Evolutionary conservation across 2,113 vertebrate genomes (phyloP), one percentile per base, ranked within the genome.

Genomic region (Oncorhynchus masou): DNA sequence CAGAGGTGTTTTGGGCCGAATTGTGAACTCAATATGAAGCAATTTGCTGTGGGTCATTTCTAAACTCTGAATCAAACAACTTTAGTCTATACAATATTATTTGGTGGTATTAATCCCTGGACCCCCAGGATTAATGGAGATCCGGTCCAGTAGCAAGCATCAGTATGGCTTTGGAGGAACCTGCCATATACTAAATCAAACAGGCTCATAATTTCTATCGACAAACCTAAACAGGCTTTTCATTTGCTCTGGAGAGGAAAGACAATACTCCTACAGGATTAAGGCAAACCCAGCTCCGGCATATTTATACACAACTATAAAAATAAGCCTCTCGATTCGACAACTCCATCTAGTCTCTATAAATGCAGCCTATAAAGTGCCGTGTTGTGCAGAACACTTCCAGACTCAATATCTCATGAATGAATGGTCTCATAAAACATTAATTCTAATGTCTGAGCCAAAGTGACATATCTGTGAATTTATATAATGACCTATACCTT

Each of bases 151-250:
- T 69, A n/a, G 16, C 34, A 77, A 68, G 72, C 77, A 76, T 65
- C n/a, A 72, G 62, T 62, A 3, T 68, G 57, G 66, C 31, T 31
- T 49, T 81, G 70, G 76, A 83, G 71, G 70, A 70, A 82, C 84
- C 68, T 86, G 81, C 75, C 83, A 80, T 22, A 20, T 75, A 77
- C 75, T 91, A 89, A 91, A 90, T 91, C 90, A 88, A 84, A 81
- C 20, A 15, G 84, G 74, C 81, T 87, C 82, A 78, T 22, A 7
- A 70, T 66, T 74, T 84, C 81, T 81, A 59, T 62, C 75, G 76
- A 60, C 71, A 49, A 72, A 79, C 34, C 16, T 69, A n/a, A 71
- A 76, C 67, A 74, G 79, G 74, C 8, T 5, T 77, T 87, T 83
- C 71, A 86, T 78, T 75, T 80, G 78, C 74, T 74, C 19, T 68